Evolutionary conservation across 2,797 vertebrate genomes (phyloP), one percentile per base, ranked within the genome.

Genomic region (Rhadinocentrus ornatus): DNA sequence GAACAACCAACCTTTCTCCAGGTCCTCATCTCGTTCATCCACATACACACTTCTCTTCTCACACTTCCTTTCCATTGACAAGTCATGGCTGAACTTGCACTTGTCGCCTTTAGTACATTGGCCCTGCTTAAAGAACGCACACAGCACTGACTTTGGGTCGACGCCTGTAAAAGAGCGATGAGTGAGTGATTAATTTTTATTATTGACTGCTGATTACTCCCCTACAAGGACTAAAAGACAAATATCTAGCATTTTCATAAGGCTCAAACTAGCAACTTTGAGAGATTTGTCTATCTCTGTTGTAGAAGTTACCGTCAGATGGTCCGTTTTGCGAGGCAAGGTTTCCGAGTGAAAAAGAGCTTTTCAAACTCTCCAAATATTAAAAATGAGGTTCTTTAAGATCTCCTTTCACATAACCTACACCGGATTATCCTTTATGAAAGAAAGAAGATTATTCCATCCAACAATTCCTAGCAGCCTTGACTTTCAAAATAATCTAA

Each of bases 81-180:
- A 83, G 78, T 99, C 97, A 66, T 99, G 98, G 89, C 97, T 98
- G 92, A 99, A 99, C 87, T 99, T 99, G 91, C 98, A 99, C 81
- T 98, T 99, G 86, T 99, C 98, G 11, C 98, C 98, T 89, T 99
- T 99, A 44, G 96, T 97, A 70, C 98, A 99, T 32, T 99, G 98
- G 4, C 97, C 98, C 95, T 99, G 98, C 91, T 99, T 99, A 80
- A 95, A 99, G 93, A 99, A 99, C 2, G 98, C 98, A 88, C 98
- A 99, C 31, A 99, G 95, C 75, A 99, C 98, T 0, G 98, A 99
- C 83, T 99, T 99, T 3, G 98, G 98, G 88, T 99, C 97, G 44
- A 96, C 97, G 63, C 97, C 98, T 99, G 78, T 27, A 35, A 3
- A 66, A 50, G n/a, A 60, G 0, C 62, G 50, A 29, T 15, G 13